These are phyloP conservation scores for Ceyx cyanopectus DNA, from an alignment of 2,113 vertebrate genomes.

Conservation along the genomic window DNA sequence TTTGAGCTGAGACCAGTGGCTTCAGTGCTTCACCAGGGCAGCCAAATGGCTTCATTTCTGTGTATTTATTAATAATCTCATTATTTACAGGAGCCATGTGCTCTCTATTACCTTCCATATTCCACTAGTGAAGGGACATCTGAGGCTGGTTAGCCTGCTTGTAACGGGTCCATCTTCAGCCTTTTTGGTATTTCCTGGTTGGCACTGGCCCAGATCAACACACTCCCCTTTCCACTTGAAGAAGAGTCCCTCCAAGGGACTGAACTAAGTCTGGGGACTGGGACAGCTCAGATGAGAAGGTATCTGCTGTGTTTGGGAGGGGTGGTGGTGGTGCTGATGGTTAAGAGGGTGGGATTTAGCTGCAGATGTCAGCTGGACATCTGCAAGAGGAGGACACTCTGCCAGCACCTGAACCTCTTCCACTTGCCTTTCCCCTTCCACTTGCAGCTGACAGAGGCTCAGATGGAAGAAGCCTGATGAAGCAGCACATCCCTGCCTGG, in stretches of 20 bases:
- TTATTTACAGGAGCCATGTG: constrained; percentile 55
- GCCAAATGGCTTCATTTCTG: constrained; percentile 20
- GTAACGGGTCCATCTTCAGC: constrained; percentile 32
- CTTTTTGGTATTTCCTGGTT: constrained; percentile 59
- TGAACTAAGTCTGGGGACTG: not conserved
- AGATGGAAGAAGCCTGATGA: not conserved
- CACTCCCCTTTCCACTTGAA: not conserved
- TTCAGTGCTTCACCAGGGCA: not conserved
- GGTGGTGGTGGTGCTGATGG: not conserved
- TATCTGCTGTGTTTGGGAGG: not conserved
- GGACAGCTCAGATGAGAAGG: not conserved
- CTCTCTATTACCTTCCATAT: constrained; percentile 53
- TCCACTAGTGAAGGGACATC: constrained; percentile 38
- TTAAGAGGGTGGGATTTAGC: not conserved
- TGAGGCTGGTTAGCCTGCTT: constrained; percentile 69
- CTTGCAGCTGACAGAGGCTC: not conserved
- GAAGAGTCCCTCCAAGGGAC: not conserved
- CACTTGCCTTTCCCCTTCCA: not conserved
- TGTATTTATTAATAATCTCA: constrained; percentile 49
- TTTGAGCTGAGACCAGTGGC: not conserved
- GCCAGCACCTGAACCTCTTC: not conserved
- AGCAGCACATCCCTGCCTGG: not conserved
- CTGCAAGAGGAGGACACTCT: not conserved
- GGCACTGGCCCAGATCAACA: not conserved
- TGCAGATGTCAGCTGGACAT: not conserved